Percentiles rank a stretch among this genome's conserved stretches.
Evolutionary conservation across 1,140 invertebrate species (phyloP).

Genomic region (Yoshiicerus persimilis): DNA sequence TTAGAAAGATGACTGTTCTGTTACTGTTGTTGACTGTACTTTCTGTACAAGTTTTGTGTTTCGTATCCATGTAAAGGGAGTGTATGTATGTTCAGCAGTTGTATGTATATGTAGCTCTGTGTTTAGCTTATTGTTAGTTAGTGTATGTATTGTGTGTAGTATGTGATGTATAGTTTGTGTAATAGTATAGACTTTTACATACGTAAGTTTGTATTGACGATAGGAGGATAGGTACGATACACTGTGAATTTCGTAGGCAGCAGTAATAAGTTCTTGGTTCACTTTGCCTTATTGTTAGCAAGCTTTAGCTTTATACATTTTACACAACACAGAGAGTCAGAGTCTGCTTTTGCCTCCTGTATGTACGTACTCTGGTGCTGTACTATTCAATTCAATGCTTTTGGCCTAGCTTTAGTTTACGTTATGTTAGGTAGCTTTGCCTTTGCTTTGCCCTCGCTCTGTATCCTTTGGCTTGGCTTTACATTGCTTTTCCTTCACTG

Average conservation of each 20-base stretch:
- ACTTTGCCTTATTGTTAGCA: constrained; percentile 17
- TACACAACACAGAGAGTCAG: neutral
- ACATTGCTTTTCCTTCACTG: neutral
- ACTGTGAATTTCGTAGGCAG: constrained; percentile 5
- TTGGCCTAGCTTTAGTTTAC: neutral
- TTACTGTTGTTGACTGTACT: constrained; percentile 19
- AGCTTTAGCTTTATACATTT: constrained; percentile 14
- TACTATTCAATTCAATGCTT: neutral
- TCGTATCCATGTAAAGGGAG: neutral
- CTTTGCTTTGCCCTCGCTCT: neutral
- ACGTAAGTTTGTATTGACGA: neutral
- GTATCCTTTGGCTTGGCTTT: neutral
- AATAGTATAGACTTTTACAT: neutral
- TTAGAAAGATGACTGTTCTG: constrained; percentile 19
- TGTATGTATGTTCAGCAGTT: neutral
- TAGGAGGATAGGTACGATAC: neutral
- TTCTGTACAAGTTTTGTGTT: constrained; percentile 7
- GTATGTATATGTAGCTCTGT: neutral
- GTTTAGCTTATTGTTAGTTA: neutral
- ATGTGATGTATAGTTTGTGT: neutral
- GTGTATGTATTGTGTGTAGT: neutral
- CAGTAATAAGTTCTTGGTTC: constrained; percentile 20
- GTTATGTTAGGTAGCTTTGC: neutral
- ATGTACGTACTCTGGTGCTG: neutral
- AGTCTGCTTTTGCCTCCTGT: neutral